Conservation (phyloP, 2,888 invertebrate species). For the Heliconius charithonia region DNA sequence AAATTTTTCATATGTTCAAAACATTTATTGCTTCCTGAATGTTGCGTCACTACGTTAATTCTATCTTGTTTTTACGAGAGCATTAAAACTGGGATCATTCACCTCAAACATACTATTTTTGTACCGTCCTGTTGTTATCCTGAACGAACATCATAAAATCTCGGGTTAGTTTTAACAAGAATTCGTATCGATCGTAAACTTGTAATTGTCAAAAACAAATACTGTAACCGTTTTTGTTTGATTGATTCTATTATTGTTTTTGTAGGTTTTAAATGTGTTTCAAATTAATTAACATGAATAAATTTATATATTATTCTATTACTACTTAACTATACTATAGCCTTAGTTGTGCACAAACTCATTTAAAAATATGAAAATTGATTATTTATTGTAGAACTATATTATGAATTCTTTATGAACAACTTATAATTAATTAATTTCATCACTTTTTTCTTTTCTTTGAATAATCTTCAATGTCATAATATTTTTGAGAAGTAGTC, state of each 20-base stretch:
- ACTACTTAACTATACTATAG: neutral
- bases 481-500: neutral
- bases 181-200: conserved; percentile 35
- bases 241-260: conserved; percentile 3
- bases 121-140: conserved; percentile 53
- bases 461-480: no score
- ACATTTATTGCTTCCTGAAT: conserved; percentile 62
- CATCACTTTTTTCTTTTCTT: neutral
- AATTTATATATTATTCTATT: neutral
- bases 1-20: conserved; percentile 54
- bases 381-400: neutral
- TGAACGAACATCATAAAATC: conserved; percentile 50
- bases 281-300: neutral
- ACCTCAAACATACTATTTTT: conserved; percentile 61
- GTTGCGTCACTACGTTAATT: conserved; percentile 54
- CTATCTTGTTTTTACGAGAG: conserved; percentile 65
- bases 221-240: conserved; percentile 9
- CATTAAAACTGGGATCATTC: conserved; percentile 63
- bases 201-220: conserved; percentile 33
- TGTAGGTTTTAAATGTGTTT: neutral
- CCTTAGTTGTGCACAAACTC: neutral
- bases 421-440: neutral
- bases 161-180: conserved; percentile 40
- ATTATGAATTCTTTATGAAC: neutral
- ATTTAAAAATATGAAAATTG: neutral